Base-by-base conservation (phyloP, 2,797 vertebrate genomes). In the Prunella strophiata region DNA sequence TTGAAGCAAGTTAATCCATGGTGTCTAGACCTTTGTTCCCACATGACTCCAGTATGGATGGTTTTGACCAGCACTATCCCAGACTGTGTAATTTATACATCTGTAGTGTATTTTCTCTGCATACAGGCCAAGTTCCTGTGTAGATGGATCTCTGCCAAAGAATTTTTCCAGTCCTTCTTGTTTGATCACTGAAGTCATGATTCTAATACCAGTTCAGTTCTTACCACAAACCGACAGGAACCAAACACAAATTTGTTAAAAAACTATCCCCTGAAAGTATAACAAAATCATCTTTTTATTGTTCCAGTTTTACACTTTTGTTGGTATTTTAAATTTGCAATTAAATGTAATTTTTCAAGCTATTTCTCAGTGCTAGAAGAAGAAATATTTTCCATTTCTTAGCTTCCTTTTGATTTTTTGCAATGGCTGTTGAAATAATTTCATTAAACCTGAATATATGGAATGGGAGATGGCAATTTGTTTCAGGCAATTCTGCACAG, bases 1-100 rank as follows among this genome's bases (percentile, higher is more conserved):
- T 92, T 82, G 65, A 87, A 92, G 72, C 68, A 57, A 89, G 22
- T 94, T 84, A 93, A 96, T 96, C 84, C 94, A 22, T 71, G 74
- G 82, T 91, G 97, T 97, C 97, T 97, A 96, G 97, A 96, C 95
- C 36, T 95, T 85, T 85, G 92, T 96, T 97, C 88, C 94, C 94
- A 95, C 89, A 85, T 91, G 96, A 96, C 92, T 97, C 82, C 65
- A 54, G 36, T 48, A 81, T 27, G 86, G 93, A 96, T 84, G 89
- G 59, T 77, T 97, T 92, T 94, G 93, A 95, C 79, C 91, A 93
- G 74, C 63, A 51, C 93, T 87, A 48, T 97, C 90, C 85, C 83
- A 94, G 90, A 81, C 87, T 96, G 87, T 26, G 36, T 94, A 95
- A 98, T 97, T 97, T 97, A 97, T 96, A 92, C 78, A 96, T 96